Base-by-base conservation (phyloP, 2,888 invertebrate species). In the Rhorus exstirpatorius region DNA sequence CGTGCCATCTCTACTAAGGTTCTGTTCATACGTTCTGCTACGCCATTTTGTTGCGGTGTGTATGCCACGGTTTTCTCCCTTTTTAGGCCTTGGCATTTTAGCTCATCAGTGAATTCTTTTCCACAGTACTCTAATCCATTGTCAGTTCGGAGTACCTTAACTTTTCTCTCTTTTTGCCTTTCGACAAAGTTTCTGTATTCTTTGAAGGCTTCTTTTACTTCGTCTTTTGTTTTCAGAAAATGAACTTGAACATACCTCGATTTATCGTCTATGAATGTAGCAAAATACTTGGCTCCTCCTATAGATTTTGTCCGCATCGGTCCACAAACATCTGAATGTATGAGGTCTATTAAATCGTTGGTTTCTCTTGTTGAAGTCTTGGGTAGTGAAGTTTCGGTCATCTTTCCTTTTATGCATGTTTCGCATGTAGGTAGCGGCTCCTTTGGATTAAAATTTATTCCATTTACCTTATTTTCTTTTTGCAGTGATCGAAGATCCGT, bases 41-140 rank as follows among this genome's bases (percentile, higher is more conserved):
- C 24, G 0, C 88, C 90, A 76, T 89, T 90, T 26, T 88, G 87
- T 74, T 90, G 81, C 1, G 87, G 89, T 7, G 78, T 87, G 55
- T 88, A 81, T 1, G 89, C 68, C 10, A 88, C n/a, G n/a, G n/a
- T n/a, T n/a, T n/a, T n/a, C n/a, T n/a, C n/a, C n/a, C n/a, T n/a
- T n/a, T n/a, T n/a, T n/a, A n/a, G n/a, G n/a, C n/a, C n/a, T n/a
- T n/a, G n/a, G n/a, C n/a, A n/a, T n/a, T n/a, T n/a, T n/a, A n/a
- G n/a, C n/a, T n/a, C n/a, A n/a, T n/a, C 6, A 68, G 68, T 7
- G 26, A n/a, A 70, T 84, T 86, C n/a, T n/a, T n/a, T n/a, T n/a
- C n/a, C n/a, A 3, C 71, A 8, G 60, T 81, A 87, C 44, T 86
- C 81, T 46, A 60, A 58, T 35, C 87, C 86, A 41, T 83, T 87